Evolutionary conservation across 2,888 invertebrate genomes (phyloP).

Genomic region (Halictus quadricinctus): DNA sequence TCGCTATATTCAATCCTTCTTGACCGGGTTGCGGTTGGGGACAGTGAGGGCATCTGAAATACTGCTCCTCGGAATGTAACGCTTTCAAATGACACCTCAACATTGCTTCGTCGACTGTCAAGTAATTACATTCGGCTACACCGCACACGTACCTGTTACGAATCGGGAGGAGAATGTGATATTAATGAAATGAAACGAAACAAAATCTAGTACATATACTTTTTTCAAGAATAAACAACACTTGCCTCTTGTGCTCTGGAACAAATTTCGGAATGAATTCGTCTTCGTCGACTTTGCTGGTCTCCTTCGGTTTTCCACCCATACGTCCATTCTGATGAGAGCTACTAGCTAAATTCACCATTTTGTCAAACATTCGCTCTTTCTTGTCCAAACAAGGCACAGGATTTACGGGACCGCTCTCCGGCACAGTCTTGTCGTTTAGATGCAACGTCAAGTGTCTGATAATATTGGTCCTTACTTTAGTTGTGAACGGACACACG

Average conservation of each 20-base stretch:
- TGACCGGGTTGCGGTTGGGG: constrained; percentile 84
- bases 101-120: constrained; percentile 88
- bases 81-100: constrained; percentile 89
- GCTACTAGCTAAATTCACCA: constrained; percentile 92
- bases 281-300: constrained; percentile 60
- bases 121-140: constrained; percentile 87
- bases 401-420: constrained; percentile 90
- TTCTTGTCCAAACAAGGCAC: constrained; percentile 91
- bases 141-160: constrained; percentile 88
- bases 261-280: constrained; percentile 78
- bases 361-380: constrained; percentile 92
- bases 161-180: constrained; percentile 70
- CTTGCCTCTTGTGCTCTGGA: constrained; percentile 79
- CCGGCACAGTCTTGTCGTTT: constrained; percentile 85
- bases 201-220: background rate
- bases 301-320: constrained; percentile 77
- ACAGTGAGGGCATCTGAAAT: constrained; percentile 90
- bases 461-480: constrained; percentile 88
- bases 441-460: constrained; percentile 88
- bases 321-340: constrained; percentile 83
- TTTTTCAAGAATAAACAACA: background rate
- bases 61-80: constrained; percentile 86
- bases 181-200: background rate
- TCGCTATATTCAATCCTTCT: constrained; percentile 82
- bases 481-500: constrained; percentile 87